Evolutionary conservation across 1,140 invertebrate genomes (phyloP).

Genomic region (Frieseomelitta varia): DNA sequence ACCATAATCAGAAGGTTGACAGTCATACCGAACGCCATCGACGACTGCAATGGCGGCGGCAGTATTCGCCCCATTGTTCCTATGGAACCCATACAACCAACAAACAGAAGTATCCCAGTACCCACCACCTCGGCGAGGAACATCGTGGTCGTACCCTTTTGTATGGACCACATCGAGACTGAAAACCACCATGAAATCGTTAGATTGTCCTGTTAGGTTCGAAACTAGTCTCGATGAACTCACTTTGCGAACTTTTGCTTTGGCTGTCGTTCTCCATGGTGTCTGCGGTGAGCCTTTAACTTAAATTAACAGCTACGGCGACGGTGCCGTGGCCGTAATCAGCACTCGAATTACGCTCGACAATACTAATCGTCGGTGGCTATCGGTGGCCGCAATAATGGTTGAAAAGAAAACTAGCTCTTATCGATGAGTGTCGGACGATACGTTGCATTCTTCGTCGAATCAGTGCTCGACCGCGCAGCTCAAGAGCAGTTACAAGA

Average conservation of each 20-base stretch:
- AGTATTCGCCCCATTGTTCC: conserved; percentile 66
- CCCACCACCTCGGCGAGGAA: conserved; percentile 87
- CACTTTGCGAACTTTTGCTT: neutral
- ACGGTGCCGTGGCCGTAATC: neutral
- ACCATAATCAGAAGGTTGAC: conserved; percentile 87
- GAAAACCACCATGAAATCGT: neutral
- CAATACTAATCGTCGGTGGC: neutral
- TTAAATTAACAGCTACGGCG: conserved; percentile 5
- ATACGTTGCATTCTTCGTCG: conserved; percentile 34
- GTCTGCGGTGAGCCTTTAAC: neutral
- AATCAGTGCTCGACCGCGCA: conserved; percentile 16
- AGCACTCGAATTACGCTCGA: conserved; percentile 42
- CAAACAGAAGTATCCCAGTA: conserved; percentile 87
- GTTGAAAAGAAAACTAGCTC: conserved; percentile 20
- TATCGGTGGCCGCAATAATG: conserved; percentile 29
- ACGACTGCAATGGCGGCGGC: conserved; percentile 83
- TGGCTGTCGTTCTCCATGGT: conserved; percentile 30
- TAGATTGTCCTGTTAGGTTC: no score
- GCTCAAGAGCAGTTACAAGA: conserved; percentile 2
- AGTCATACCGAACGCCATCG: conserved; percentile 87
- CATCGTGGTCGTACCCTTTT: conserved; percentile 71
- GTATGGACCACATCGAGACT: conserved; percentile 64
- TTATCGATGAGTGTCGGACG: conserved; percentile 38
- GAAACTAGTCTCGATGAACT: neutral
- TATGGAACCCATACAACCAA: conserved; percentile 89